Evolutionary conservation across 2,888 invertebrate species (phyloP).

Genomic region (Torymus texanus): DNA sequence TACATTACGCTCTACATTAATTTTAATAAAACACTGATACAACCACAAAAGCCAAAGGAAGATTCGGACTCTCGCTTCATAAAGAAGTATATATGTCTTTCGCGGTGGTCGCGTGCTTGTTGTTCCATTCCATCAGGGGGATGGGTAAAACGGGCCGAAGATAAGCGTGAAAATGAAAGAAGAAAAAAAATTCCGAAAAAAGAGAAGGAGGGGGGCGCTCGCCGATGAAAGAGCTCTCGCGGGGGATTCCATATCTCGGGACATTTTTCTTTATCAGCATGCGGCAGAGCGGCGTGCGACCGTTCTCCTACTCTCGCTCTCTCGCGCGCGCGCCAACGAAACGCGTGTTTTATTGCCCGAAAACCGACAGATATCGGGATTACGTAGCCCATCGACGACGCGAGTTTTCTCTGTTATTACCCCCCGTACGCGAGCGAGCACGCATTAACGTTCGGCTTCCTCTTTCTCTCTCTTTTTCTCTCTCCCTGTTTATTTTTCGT

Average conservation of each 20-base stretch:
- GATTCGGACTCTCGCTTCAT: background rate
- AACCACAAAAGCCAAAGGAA: no score
- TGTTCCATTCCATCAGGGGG: slow-evolving; percentile 43
- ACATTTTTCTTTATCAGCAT: slow-evolving; percentile 72
- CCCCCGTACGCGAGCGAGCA: background rate
- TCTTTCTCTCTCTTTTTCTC: background rate
- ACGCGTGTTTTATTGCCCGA: slow-evolving; percentile 80
- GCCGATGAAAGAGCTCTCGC: slow-evolving; percentile 54
- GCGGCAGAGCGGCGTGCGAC: slow-evolving; percentile 66
- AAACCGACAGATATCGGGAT: slow-evolving; percentile 79
- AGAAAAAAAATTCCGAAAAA: slow-evolving; percentile 34
- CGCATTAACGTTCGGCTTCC: background rate
- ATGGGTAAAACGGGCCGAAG: no score
- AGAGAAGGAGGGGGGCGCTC: slow-evolving; percentile 42
- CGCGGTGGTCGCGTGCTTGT: slow-evolving; percentile 21
- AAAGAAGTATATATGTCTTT: background rate
- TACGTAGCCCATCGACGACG: slow-evolving; percentile 66
- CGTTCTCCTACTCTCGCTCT: slow-evolving; percentile 46
- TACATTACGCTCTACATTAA: no score
- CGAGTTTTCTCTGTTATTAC: slow-evolving; percentile 40
- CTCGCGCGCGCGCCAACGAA: slow-evolving; percentile 60
- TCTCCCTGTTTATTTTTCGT: slow-evolving; percentile 23
- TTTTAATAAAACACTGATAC: no score
- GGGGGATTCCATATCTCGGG: slow-evolving; percentile 69
- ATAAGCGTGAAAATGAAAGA: slow-evolving; percentile 8